Evolutionary conservation across 2,888 invertebrate species (phyloP), one percentile per base, ranked within the genome.

Genomic region (Eupithecia pulchellata): DNA sequence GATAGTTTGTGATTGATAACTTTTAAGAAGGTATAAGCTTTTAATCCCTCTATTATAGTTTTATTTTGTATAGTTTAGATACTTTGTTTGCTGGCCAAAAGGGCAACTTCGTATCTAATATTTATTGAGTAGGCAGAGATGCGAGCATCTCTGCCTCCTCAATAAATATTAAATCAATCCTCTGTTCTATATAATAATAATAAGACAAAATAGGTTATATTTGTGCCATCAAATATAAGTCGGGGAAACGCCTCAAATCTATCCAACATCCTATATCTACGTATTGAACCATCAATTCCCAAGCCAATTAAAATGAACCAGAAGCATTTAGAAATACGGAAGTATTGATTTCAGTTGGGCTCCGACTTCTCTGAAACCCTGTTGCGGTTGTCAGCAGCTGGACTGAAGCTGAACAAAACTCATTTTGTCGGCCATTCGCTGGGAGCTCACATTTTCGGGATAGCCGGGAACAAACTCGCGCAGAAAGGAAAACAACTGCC

Each of bases 341-440:
- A 34, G 5, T 69, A 67, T 67, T 69, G 67, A 61, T 77, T 80
- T 58, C 80, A 93, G 93, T 78, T 93, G 13, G 91, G 88, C 57
- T 75, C 71, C 27, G 80, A 82, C 36, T 85, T 92, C 62, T 86
- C 90, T 3, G 83, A 86, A 29, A 84, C 86, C 27, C 78, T 93
- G 57, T 73, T 82, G 60, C 85, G 79, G 58, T 73, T 92, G 72
- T 85, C 88, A 27, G 71, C 77, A 25, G 82, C 82, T 64, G 93
- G 93, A 42, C 72, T 93, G 32, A 82, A 90, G 79, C 78, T 93
- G 76, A 84, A 84, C 78, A 89, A 82, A 58, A 90, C 89, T 34
- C 91, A 90, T 79, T 82, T 92, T 64, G 82, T 93, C 34, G 93
- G 91, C 47, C 91, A 92, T 78, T 93, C 92, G n/a, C 85, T 93